Evolutionary conservation across 2,113 vertebrate species (phyloP), one percentile per base, ranked within the genome.

Genomic region (Heptranchias perlo): DNA sequence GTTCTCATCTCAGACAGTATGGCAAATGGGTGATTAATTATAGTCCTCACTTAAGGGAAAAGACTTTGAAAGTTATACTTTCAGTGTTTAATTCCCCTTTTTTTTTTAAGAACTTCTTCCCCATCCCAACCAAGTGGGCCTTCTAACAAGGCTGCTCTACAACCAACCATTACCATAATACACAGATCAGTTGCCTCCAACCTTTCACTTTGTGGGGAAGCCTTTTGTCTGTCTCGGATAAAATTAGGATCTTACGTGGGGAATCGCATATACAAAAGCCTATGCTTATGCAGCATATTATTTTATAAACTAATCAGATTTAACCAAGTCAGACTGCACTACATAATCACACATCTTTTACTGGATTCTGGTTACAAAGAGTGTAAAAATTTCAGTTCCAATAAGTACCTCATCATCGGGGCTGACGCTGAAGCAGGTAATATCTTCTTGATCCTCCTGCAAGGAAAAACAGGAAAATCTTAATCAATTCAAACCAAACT

Each of bases 361-460:
- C 35, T 44, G n/a, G 64, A 93, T 39, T 62, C 62, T 62, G 2
- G 58, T 21, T 39, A 4, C 4, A n/a, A n/a, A 93, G 52, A 35
- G 35, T n/a, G 18, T 23, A 93, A 93, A 23, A 21, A 52, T 21
- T 62, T 93, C 1, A 61, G 11, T 65, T 67, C 21, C 47, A 62
- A 31, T 52, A 96, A 8, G 0, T 96, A 99, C 99, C 98, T 99
- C 98, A 10, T 98, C 98, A 31, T 99, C 98, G 0, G 97, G 98
- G 96, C 99, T 99, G 49, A 99, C 97, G 0, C 97, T 97, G 39
- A 99, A 99, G 0, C 98, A 97, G 0, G 98, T 99, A 96, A 99
- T 98, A 96, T 99, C 99, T 92, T 99, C 99, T 62, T 98, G 98
- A 58, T 99, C 99, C 5, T 99, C 99, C 99, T 99, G 96, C 95